Base-by-base conservation (phyloP, 2,113 vertebrate genomes). In the Sinosuthora webbiana region DNA sequence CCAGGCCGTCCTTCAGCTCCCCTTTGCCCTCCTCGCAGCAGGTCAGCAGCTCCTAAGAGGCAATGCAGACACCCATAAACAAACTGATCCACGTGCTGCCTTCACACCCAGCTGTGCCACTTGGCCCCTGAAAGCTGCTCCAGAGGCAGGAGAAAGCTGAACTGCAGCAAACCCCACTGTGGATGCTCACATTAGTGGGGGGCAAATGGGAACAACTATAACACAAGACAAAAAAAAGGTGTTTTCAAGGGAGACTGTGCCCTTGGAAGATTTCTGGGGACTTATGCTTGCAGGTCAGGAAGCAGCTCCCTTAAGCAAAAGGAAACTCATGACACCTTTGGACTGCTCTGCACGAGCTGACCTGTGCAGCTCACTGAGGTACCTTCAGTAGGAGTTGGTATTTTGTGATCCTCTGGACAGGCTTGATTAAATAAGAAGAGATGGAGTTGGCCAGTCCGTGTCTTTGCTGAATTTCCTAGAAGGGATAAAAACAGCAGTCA, bases 11-110 rank as follows among this genome's bases (percentile, higher is more conserved):
- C 95, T 99, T 99, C 50, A 99, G 99, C 52, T 99, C 99, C 33
- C 99, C 99, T 96, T 99, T 99, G 47, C 99, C 99, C 96, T 99
- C 99, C 97, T 99, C 99, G 9, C 99, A 99, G 96, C 99, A 99
- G 27, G 99, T 99, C 95, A 99, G 98, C 67, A 99, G 98, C 70
- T 99, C 99, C 99, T 99, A 94, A 47, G 57, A 33, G 92, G 57
- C 65, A 96, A 97, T 0, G 24, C 55, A 96, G 69, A 84, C 50
- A 88, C 3, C 18, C 59, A 65, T 87, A 10, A 88, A 22, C 86
- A 80, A 97, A 50, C 47, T 49, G 63, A 8, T 19, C 56, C 56
- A 28, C 1, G 3, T 10, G 49, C n/a, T 55, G 56, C 55, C 33
- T 70, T 62, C 79, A 16, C 31, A 33, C 24, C 47, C 3, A 2